Evolutionary conservation across 2,888 invertebrate genomes (phyloP), one percentile per base, ranked within the genome.

Genomic region (Phrixothrix hirtus): DNA sequence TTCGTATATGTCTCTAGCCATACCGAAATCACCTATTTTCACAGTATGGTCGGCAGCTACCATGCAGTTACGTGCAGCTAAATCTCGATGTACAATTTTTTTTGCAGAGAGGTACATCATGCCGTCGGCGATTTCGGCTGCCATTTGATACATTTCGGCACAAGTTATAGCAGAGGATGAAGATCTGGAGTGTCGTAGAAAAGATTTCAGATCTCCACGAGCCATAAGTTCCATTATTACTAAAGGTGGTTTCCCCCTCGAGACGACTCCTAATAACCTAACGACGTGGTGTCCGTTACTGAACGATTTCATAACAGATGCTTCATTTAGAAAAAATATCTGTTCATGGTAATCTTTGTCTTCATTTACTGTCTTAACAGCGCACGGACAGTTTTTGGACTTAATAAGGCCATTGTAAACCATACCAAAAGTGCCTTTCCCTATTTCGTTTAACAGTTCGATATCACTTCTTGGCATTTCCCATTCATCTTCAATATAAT

Each of bases 221-320:
- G 80, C 81, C 90, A 91, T 91, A 13, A 90, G 73, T 63, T 91
- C 90, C 89, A 91, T 90, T 9, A 90, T 77, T 1, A 89, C 88
- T 47, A 83, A 78, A 0, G 86, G 84, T 0, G 88, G 87, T 45
- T 80, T 80, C 3, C 82, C 83, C 52, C 79, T 78, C 0, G 87
- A 87, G 1, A 89, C 87, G 0, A 91, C 87, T 1, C 89, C 90
- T n/a, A 66, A 30, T 31, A 89, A 73, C 56, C 79, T 80, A 2
- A 90, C 86, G 1, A 89, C 84, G 70, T 88, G 87, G 65, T 81
- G 78, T 15, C 85, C 83, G 5, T 71, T 68, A 52, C 80, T 77
- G 65, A 87, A 86, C 21, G 80, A 77, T 77, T 87, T 88, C 88
- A 88, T 88, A 7, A 84, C 81, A 3, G 84, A 82, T 0, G 87